Evolutionary conservation across 2,888 invertebrate genomes (phyloP).

Genomic region (Cerceris ruficornis): DNA sequence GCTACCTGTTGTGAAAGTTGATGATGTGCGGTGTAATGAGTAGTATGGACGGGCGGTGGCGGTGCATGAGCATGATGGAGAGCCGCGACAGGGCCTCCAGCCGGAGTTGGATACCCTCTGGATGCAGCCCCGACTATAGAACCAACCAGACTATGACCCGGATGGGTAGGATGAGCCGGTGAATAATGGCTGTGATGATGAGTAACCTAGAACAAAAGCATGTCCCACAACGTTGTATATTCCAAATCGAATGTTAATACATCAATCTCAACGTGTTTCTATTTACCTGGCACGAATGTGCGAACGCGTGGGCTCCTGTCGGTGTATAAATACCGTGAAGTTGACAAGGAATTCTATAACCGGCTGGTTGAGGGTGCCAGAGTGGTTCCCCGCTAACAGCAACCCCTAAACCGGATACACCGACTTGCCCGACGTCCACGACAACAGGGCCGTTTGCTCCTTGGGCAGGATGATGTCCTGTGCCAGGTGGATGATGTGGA

Average conservation of each 20-base stretch:
- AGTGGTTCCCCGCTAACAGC: slow-evolving; percentile 75
- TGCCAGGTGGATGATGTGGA: slow-evolving; percentile 74
- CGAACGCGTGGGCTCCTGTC: slow-evolving; percentile 77
- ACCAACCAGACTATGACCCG: slow-evolving; percentile 75
- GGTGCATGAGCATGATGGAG: slow-evolving; percentile 75
- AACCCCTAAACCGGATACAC: slow-evolving; percentile 77
- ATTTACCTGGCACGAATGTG: slow-evolving; percentile 79
- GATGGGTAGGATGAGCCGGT: slow-evolving; percentile 73
- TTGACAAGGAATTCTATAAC: slow-evolving; percentile 78
- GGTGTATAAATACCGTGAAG: slow-evolving; percentile 79
- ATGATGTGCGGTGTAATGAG: slow-evolving; percentile 77
- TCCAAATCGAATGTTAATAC: background rate
- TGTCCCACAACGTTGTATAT: background rate
- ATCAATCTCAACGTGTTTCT: background rate
- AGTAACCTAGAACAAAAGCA: slow-evolving; percentile 64
- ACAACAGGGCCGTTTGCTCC: slow-evolving; percentile 78
- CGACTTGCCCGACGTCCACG: slow-evolving; percentile 78
- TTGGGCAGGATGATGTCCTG: slow-evolving; percentile 77
- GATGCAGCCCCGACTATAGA: slow-evolving; percentile 74
- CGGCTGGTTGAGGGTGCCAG: slow-evolving; percentile 77
- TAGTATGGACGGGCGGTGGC: slow-evolving; percentile 77
- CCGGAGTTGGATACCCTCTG: slow-evolving; percentile 76
- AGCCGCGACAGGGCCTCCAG: slow-evolving; percentile 76
- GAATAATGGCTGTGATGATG: slow-evolving; percentile 77
- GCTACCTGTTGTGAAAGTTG: slow-evolving; percentile 77